phyloP scores from a whole-genome alignment of 1,140 invertebrate genomes.

The Elysia chlorotica region DNA sequence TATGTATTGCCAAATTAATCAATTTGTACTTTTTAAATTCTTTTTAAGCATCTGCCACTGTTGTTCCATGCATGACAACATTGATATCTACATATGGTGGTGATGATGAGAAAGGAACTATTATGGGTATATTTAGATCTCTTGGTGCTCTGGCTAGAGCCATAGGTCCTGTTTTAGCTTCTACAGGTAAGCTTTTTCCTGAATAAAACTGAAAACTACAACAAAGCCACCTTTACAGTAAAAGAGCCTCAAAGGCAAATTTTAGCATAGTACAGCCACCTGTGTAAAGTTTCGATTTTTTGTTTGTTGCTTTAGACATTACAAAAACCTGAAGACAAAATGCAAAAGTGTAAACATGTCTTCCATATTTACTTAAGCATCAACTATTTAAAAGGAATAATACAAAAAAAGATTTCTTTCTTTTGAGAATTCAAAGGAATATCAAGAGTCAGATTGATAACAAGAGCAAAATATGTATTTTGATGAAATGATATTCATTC shows the following conservation, averaged over 20 bases:
- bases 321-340: background rate
- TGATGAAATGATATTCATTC: too few species aligned
- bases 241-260: background rate
- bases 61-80: constrained; percentile 92
- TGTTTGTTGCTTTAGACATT: background rate
- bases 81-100: constrained; percentile 82
- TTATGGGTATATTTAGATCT: constrained; percentile 92
- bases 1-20: too few species aligned
- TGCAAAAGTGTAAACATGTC: background rate
- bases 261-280: background rate
- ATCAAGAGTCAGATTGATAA: too few species aligned
- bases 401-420: too few species aligned
- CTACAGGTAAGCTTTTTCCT: constrained; percentile 58
- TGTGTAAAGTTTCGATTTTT: background rate
- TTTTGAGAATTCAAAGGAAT: too few species aligned
- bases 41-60: constrained; percentile 84
- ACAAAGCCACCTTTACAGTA: background rate
- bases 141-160: constrained; percentile 90
- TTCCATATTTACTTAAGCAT: too few species aligned
- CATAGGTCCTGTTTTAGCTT: constrained; percentile 87
- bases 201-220: background rate
- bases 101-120: constrained; percentile 85
- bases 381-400: too few species aligned
- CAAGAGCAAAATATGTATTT: too few species aligned
- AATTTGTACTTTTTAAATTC: too few species aligned